A percentile compares a stretch with the other conserved stretches of the same genome.
Evolutionary conservation across 2,888 invertebrate species (phyloP).

Genomic region (Clitarchus hookeri): DNA sequence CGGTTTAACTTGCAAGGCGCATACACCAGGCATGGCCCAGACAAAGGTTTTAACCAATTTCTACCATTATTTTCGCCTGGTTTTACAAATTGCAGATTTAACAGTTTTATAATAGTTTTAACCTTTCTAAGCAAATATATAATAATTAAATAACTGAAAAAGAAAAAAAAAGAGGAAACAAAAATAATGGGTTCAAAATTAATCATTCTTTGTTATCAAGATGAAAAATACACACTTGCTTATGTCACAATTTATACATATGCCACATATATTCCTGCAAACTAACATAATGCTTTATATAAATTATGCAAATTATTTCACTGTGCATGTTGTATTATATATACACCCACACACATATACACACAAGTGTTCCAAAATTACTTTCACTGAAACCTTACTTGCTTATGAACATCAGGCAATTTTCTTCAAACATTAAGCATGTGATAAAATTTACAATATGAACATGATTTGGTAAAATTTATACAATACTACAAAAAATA

Average conservation of each 20-base stretch:
- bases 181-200: neutral
- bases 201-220: conserved; percentile 17
- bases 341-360: neutral
- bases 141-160: neutral
- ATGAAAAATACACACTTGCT: conserved; percentile 18
- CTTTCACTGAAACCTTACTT: neutral
- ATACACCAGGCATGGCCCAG: no score
- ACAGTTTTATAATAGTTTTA: no score
- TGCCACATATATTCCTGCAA: neutral
- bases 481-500: neutral
- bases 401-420: neutral
- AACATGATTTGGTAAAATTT: neutral
- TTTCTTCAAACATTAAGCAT: neutral
- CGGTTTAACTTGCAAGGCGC: no score
- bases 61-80: no score
- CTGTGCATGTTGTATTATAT: neutral
- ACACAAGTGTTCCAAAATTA: neutral
- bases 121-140: neutral
- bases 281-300: neutral
- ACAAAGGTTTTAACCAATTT: no score
- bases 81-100: no score
- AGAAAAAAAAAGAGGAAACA: neutral
- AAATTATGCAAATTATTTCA: neutral
- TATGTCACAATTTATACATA: conserved; percentile 19
- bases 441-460: neutral